phyloP scores from a whole-genome alignment of 2,113 vertebrate genomes.

The Psophia crepitans region DNA sequence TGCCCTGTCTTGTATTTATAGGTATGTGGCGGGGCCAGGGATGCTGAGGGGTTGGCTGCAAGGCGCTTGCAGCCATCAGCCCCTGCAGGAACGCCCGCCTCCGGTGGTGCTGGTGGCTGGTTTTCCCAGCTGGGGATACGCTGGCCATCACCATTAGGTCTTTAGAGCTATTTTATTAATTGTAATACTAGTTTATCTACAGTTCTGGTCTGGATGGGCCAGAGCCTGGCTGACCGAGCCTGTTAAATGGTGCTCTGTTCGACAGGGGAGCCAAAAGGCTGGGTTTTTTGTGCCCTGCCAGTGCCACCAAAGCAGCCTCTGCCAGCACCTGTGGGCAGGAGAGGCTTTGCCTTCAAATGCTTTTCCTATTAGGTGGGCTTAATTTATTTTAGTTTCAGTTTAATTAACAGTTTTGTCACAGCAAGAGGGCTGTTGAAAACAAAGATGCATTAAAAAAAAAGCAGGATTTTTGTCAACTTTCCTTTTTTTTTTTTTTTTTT shows the following conservation, averaged over 20 bases:
- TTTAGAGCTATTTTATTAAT: neutral
- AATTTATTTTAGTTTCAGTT: slow-evolving; percentile 33
- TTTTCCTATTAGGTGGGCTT: neutral
- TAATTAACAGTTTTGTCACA: slow-evolving; percentile 63
- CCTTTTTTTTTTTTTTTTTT: neutral
- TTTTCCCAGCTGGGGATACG: too few species aligned
- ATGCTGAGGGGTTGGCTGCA: too few species aligned
- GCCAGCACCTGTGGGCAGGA: neutral
- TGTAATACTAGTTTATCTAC: neutral
- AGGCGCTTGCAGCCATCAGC: fast-evolving
- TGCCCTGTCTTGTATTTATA: neutral
- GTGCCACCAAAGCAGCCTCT: neutral
- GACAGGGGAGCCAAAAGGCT: neutral
- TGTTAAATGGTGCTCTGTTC: neutral
- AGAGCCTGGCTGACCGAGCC: neutral
- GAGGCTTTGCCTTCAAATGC: neutral
- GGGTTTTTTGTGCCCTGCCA: neutral
- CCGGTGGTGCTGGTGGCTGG: too few species aligned
- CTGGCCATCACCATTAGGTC: neutral
- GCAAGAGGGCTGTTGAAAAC: slow-evolving; percentile 28
- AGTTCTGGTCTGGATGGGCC: neutral
- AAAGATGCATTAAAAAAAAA: neutral
- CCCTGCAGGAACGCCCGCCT: neutral
- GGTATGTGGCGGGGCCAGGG: neutral
- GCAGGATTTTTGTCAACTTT: neutral